These are phyloP conservation scores for Trissolcus brochymenae DNA, from an alignment of 2,888 invertebrate species.

Conservation along the genomic window DNA sequence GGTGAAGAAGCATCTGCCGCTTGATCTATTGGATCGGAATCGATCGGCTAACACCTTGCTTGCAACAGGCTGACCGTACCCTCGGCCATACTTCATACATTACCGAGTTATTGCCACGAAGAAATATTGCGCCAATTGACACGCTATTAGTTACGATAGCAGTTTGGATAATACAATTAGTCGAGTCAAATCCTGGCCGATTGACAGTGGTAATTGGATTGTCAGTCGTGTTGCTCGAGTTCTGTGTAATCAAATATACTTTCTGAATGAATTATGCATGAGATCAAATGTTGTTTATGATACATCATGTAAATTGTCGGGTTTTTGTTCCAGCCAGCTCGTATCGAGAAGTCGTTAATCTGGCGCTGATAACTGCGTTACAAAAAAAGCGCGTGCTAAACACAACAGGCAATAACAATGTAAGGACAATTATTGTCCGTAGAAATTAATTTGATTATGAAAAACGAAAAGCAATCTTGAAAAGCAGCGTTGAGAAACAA, in stretches of 20 bases:
- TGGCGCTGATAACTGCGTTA: background rate
- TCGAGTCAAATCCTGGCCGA: slow-evolving; percentile 18
- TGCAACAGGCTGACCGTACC: slow-evolving; percentile 61
- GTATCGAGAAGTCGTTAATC: slow-evolving; percentile 10
- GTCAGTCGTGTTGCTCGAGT: slow-evolving; percentile 3
- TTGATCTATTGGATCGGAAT: slow-evolving; percentile 71
- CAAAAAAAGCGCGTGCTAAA: too few species aligned
- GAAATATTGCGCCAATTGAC: slow-evolving; percentile 50
- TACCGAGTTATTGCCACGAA: slow-evolving; percentile 41
- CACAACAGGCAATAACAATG: too few species aligned
- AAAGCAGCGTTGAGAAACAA: background rate
- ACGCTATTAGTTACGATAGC: slow-evolving; percentile 46
- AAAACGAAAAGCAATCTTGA: too few species aligned
- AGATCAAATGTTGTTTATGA: slow-evolving; percentile 2
- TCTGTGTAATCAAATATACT: background rate
- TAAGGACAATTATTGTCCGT: too few species aligned
- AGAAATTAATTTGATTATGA: too few species aligned
- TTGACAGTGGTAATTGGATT: slow-evolving; percentile 28
- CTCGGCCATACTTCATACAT: slow-evolving; percentile 46
- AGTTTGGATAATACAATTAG: slow-evolving; percentile 47
- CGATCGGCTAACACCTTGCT: slow-evolving; percentile 72
- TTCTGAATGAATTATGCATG: background rate
- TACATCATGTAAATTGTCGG: background rate
- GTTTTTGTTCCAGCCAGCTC: background rate
- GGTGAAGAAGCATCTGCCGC: slow-evolving; percentile 71